A percentile compares a stretch with the other conserved stretches of the same genome.
Conservation (phyloP, 2,113 vertebrate species). For the Piprites chloris region DNA sequence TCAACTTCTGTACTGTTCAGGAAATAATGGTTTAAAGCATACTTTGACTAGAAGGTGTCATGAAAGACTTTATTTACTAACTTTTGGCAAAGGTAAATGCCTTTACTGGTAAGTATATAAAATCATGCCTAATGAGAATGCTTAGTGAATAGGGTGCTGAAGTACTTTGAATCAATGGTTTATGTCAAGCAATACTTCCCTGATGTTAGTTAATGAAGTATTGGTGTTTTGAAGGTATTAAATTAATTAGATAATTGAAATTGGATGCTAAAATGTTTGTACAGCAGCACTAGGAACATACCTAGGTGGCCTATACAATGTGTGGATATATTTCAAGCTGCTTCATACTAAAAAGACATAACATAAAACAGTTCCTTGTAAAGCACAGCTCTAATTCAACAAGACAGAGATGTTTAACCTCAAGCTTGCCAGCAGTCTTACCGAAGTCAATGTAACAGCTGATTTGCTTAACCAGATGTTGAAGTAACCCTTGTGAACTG, state of each 20-base stretch:
- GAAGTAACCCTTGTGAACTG: neutral
- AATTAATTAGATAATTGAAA: neutral
- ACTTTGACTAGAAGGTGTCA: neutral
- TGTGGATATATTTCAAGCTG: neutral
- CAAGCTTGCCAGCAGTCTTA: neutral
- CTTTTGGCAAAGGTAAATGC: constrained; percentile 12
- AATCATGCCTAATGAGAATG: neutral
- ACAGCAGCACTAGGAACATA: constrained; percentile 3
- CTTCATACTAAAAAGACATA: neutral
- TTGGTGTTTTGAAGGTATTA: neutral
- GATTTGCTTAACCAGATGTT: neutral
- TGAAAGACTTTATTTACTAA: neutral
- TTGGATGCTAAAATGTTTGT: neutral
- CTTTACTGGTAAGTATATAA: constrained; percentile 43
- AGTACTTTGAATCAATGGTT: neutral
- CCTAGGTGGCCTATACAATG: neutral
- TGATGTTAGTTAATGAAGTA: neutral
- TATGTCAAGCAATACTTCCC: neutral
- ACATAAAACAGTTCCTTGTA: neutral
- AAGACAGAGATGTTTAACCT: neutral
- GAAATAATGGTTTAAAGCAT: constrained; percentile 9
- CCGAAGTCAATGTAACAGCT: neutral
- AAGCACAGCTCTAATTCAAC: neutral
- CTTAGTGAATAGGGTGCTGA: neutral
- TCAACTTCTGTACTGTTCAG: neutral